phyloP scores from a whole-genome alignment of 2,888 invertebrate species.

The Uropetala carovei region DNA sequence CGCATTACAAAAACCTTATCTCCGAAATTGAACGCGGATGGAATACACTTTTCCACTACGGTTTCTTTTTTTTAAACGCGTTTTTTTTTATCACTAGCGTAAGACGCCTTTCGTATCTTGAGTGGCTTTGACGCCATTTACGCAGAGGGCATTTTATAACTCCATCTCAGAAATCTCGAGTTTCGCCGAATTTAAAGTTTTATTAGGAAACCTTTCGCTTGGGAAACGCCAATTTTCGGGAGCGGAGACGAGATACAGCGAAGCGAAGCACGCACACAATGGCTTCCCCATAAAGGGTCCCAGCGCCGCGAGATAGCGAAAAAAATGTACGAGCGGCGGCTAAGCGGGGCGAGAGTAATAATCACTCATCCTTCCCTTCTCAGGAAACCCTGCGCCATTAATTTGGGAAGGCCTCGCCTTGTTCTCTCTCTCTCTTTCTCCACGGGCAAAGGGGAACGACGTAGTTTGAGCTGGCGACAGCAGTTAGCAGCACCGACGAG shows the following conservation, averaged over 20 bases:
- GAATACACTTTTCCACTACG: not conserved
- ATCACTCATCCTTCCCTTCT: slow-evolving; percentile 35
- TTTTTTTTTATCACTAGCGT: not conserved
- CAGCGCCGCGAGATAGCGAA: not conserved
- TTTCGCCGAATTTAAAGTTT: not conserved
- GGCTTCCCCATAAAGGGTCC: slow-evolving; percentile 11
- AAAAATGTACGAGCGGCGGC: not conserved
- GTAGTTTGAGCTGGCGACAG: slow-evolving; percentile 7
- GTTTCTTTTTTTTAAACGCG: not conserved
- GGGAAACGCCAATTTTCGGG: not conserved
- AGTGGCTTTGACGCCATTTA: too few species aligned
- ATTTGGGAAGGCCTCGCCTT: slow-evolving; percentile 40
- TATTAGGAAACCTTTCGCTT: not conserved
- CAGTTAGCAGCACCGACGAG: slow-evolving; percentile 53
- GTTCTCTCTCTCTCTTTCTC: not conserved
- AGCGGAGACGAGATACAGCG: not conserved
- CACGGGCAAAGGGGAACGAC: not conserved
- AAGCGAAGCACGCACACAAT: slow-evolving; percentile 6
- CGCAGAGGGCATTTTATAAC: not conserved
- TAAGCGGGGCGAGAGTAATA: slow-evolving; percentile 39
- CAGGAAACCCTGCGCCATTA: slow-evolving; percentile 53
- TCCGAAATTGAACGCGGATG: not conserved
- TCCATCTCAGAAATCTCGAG: not conserved
- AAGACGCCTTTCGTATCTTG: not conserved
- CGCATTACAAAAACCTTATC: not conserved